Conservation (phyloP, 2,888 invertebrate species). For the Clitarchus hookeri region DNA sequence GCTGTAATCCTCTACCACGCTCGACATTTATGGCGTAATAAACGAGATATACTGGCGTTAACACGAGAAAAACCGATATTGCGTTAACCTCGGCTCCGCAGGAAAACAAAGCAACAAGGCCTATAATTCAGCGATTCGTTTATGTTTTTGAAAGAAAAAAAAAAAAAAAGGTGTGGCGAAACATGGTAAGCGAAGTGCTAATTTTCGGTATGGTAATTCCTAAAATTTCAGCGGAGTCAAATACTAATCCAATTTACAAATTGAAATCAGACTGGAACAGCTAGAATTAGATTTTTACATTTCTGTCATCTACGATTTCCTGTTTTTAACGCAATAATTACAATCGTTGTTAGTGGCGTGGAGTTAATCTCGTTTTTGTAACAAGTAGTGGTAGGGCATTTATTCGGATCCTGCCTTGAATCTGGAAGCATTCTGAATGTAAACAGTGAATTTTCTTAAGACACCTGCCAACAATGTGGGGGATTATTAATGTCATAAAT, state of each 20-base stretch:
- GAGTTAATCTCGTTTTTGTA: too few relatives aligned
- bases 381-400: too few relatives aligned
- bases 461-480: too few relatives aligned
- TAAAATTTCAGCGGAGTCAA: neutral
- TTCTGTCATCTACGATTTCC: neutral
- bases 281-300: neutral
- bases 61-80: slow-evolving; percentile 14
- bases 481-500: too few relatives aligned
- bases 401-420: too few relatives aligned
- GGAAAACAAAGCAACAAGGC: neutral
- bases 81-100: neutral
- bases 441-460: too few relatives aligned
- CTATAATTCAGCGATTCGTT: neutral
- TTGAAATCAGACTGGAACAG: neutral
- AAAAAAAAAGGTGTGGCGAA: neutral
- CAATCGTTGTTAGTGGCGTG: too few relatives aligned
- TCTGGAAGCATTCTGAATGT: too few relatives aligned
- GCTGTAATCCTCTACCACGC: neutral
- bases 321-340: neutral
- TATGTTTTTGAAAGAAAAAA: neutral
- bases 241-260: neutral
- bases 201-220: neutral
- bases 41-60: neutral
- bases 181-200: neutral
- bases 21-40: slow-evolving; percentile 14